Conservation (phyloP, 2,797 vertebrate species). For the Lates japonicus region DNA sequence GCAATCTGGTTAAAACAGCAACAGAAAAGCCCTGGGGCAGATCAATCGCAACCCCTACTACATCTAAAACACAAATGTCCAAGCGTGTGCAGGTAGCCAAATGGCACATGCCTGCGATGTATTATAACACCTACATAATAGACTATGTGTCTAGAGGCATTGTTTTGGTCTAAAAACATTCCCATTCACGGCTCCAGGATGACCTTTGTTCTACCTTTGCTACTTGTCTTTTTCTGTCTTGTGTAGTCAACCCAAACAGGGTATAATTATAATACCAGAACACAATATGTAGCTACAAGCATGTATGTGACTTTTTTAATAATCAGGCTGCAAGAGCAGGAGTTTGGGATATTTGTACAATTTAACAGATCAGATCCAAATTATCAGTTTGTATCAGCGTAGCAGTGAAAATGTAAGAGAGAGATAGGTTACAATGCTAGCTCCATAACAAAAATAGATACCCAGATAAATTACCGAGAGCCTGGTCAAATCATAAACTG, state of each 20-base stretch:
- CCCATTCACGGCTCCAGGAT: conserved; percentile 7
- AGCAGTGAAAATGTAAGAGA: neutral
- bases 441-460: neutral
- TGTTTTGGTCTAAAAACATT: conserved; percentile 18
- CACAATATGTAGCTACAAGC: neutral
- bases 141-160: conserved; percentile 14
- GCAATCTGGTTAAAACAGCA: conserved; percentile 60
- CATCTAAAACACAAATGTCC: conserved; percentile 31
- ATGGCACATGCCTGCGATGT: conserved; percentile 8
- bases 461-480: neutral
- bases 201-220: conserved; percentile 12
- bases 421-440: neutral
- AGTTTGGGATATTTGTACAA: neutral
- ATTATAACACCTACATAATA: conserved; percentile 8
- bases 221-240: neutral
- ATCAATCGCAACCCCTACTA: conserved; percentile 49
- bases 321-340: neutral
- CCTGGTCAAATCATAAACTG: neutral
- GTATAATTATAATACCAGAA: neutral
- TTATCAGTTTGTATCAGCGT: conserved; percentile 19
- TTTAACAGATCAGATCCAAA: neutral
- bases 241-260: conserved; percentile 8
- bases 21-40: conserved; percentile 47
- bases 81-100: conserved; percentile 31
- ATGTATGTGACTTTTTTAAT: neutral